These are phyloP conservation scores for Masticophis lateralis DNA, from an alignment of 2,797 vertebrate species.

Conservation along the genomic window DNA sequence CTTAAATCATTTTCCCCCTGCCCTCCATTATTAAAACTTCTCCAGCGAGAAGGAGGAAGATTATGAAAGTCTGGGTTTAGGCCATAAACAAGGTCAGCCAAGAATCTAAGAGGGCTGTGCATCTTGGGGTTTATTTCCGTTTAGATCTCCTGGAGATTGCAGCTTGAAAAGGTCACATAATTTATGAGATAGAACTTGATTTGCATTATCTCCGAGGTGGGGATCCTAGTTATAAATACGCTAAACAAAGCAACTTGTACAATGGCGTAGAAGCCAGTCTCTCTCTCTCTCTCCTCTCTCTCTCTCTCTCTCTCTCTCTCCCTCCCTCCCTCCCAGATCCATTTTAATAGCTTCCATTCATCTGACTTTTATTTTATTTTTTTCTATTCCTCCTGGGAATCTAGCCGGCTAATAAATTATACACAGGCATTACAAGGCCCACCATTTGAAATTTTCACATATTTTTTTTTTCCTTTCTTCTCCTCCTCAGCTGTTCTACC, in stretches of 20 bases:
- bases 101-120: neutral
- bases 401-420: conserved; percentile 60
- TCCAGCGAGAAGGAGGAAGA: neutral
- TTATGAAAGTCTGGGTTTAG: conserved; percentile 7
- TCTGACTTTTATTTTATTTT: neutral
- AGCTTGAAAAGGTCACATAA: conserved; percentile 26
- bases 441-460: conserved; percentile 59
- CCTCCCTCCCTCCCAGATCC: neutral
- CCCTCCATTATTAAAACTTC: neutral
- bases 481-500: conserved; percentile 35
- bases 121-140: neutral
- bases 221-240: neutral
- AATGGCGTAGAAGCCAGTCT: fast-evolving
- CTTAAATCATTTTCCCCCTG: neutral
- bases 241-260: conserved; percentile 14
- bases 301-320: too few species aligned
- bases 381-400: neutral
- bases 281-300: too few species aligned
- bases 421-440: conserved; percentile 33
- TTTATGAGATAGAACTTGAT: neutral
- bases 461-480: neutral
- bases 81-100: conserved; percentile 19
- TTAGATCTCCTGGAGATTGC: conserved; percentile 12
- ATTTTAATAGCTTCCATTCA: conserved; percentile 36
- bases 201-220: conserved; percentile 17